Conservation (phyloP, 2,797 vertebrate species). For the Pseudochirops cupreus region DNA sequence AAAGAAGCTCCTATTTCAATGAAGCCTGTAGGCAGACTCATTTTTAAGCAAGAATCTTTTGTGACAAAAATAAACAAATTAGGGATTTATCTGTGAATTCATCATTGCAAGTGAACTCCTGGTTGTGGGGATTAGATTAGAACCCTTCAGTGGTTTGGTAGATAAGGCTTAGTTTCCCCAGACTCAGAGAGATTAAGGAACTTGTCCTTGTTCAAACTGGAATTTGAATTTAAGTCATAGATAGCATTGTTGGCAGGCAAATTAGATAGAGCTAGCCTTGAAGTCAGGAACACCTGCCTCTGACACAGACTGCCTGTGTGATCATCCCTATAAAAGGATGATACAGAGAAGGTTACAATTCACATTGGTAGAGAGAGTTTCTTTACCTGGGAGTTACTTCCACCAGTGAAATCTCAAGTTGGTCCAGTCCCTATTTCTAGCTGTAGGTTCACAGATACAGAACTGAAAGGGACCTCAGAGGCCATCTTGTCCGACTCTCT, state of each 20-base stretch:
- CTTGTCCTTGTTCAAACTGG: neutral
- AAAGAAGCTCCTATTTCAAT: neutral
- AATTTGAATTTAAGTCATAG: neutral
- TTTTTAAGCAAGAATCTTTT: neutral
- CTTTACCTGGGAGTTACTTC: neutral
- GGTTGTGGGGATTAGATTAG: neutral
- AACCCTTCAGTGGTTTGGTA: neutral
- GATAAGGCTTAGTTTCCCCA: neutral
- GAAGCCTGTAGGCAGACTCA: neutral
- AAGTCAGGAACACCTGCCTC: neutral
- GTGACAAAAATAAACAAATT: neutral
- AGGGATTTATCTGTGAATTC: neutral
- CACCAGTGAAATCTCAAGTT: neutral
- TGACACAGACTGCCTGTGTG: neutral
- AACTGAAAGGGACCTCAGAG: neutral
- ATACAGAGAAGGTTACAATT: neutral
- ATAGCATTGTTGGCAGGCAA: neutral
- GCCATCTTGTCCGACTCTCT: neutral
- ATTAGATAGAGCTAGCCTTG: neutral
- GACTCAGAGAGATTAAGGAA: neutral
- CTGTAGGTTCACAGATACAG: neutral
- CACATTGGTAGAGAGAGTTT: neutral
- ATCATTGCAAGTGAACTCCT: neutral
- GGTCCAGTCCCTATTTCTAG: neutral
- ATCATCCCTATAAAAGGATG: neutral